These are phyloP conservation scores for Listronotus oregonensis DNA, from an alignment of 1,140 invertebrate species.

Conservation along the genomic window DNA sequence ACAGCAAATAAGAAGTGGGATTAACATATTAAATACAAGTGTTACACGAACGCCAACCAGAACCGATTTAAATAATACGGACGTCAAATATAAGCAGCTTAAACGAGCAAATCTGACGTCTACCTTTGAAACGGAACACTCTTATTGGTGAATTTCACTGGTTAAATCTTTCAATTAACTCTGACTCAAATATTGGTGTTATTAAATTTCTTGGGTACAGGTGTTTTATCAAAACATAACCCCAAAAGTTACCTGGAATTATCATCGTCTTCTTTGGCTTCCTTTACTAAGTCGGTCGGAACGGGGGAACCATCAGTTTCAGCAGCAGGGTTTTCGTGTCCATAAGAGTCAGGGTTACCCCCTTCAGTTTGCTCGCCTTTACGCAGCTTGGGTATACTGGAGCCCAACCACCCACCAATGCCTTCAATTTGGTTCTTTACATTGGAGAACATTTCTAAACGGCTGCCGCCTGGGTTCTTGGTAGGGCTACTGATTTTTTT, in stretches of 20 bases:
- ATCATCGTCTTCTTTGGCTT: conserved; percentile 73
- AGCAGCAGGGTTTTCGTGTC: conserved; percentile 55
- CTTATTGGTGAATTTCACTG: too few species aligned
- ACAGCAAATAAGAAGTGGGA: too few species aligned
- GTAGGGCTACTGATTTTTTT: conserved; percentile 60
- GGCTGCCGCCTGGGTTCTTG: conserved; percentile 64
- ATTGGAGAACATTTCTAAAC: conserved; percentile 77
- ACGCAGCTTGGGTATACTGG: conserved; percentile 73
- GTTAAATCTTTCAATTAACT: too few species aligned
- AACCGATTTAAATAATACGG: too few species aligned
- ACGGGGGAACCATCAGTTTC: conserved; percentile 53
- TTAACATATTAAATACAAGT: too few species aligned
- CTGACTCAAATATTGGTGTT: too few species aligned
- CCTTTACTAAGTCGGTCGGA: conserved; percentile 58
- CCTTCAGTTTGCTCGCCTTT: conserved; percentile 58
- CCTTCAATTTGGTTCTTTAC: conserved; percentile 81
- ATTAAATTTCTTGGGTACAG: conserved; percentile 3
- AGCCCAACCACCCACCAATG: conserved; percentile 78
- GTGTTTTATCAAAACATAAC: neutral
- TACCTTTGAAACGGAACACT: too few species aligned
- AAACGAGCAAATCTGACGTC: too few species aligned
- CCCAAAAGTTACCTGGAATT: conserved; percentile 69
- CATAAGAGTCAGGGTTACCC: conserved; percentile 44
- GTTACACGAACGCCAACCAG: too few species aligned
- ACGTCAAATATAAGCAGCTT: too few species aligned